Conservation (phyloP, 2,113 vertebrate genomes). For the Gallinago jamesoni region DNA sequence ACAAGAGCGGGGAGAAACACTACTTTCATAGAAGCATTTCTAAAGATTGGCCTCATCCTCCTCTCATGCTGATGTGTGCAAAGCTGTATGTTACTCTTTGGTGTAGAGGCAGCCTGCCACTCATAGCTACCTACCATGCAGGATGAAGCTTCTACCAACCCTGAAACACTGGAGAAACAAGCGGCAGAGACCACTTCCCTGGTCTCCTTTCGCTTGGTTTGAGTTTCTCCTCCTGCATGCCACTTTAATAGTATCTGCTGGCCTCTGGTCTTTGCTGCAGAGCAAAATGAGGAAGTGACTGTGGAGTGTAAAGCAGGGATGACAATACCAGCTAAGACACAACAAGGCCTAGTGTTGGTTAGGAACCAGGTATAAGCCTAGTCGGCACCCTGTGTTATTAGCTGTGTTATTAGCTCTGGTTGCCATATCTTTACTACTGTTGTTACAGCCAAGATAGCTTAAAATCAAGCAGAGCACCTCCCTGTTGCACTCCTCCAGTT, state of each 20-base stretch:
- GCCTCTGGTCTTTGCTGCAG: not conserved
- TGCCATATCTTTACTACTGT: not conserved
- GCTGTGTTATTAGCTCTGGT: not conserved
- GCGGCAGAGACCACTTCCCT: not conserved
- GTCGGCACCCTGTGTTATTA: not conserved
- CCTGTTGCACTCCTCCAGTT: not conserved
- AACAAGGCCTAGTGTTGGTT: not conserved
- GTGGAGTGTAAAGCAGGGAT: not conserved
- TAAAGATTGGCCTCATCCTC: not conserved
- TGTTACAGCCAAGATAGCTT: not conserved
- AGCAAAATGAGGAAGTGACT: not conserved
- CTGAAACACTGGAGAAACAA: not conserved
- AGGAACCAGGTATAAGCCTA: not conserved
- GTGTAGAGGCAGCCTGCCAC: not conserved
- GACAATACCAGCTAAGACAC: not conserved
- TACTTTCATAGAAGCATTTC: not conserved
- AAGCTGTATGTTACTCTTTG: not conserved
- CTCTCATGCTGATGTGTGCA: not conserved
- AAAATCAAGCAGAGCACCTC: not conserved
- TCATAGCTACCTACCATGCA: not conserved
- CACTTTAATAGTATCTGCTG: not conserved
- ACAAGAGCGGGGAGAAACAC: not conserved
- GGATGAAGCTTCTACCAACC: not conserved
- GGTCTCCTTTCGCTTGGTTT: not conserved
- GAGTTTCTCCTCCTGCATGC: not conserved